phyloP scores from a whole-genome alignment of 1,140 invertebrate genomes.

The Pseudomyrmex flavicornis region DNA sequence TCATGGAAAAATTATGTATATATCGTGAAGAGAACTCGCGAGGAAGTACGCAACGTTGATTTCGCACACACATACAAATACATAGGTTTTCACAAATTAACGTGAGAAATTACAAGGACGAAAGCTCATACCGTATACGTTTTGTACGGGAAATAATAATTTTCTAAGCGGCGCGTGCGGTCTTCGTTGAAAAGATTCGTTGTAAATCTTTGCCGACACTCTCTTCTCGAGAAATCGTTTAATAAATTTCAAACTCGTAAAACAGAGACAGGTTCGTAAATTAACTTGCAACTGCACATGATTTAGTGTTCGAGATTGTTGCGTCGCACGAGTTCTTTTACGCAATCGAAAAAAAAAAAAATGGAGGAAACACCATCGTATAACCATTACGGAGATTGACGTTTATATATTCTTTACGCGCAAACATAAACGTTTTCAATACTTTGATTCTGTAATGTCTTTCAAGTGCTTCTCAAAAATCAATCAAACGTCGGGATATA shows the following conservation, averaged over 20 bases:
- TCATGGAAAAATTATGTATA: too few species aligned
- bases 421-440: not conserved
- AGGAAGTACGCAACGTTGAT: not conserved
- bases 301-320: conserved; percentile 8
- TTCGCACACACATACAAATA: not conserved
- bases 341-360: too few species aligned
- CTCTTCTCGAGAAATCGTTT: not conserved
- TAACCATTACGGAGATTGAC: not conserved
- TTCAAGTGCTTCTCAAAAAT: too few species aligned
- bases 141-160: not conserved
- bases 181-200: conserved; percentile 34
- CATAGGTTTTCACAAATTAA: conserved; percentile 24
- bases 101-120: conserved; percentile 42
- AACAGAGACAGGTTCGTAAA: conserved; percentile 14
- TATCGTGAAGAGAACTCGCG: too few species aligned
- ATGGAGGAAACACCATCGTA: too few species aligned
- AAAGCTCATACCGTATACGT: not conserved
- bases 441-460: too few species aligned
- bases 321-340: too few species aligned
- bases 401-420: not conserved
- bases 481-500: too few species aligned
- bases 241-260: conserved; percentile 6
- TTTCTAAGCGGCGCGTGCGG: not conserved
- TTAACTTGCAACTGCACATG: conserved; percentile 13
- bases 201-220: conserved; percentile 7